phyloP scores from a whole-genome alignment of 2,113 vertebrate genomes.

The Jaculus jaculus region DNA sequence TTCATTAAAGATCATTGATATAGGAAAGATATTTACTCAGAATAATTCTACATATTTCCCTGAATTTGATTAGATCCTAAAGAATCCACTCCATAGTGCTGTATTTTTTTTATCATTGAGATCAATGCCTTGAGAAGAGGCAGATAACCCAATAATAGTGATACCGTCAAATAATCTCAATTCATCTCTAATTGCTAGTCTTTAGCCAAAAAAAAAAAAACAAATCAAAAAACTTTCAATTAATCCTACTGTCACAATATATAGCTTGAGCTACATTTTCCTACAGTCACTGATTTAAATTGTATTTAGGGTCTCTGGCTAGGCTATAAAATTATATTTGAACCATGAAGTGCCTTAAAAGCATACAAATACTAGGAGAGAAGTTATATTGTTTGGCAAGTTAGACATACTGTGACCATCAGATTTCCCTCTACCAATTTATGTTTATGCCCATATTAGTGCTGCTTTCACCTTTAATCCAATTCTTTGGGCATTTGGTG shows the following conservation, averaged over 20 bases:
- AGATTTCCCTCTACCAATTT: no score
- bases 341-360: neutral
- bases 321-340: slow-evolving; percentile 41
- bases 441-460: no score
- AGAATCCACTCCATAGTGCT: neutral
- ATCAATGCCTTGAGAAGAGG: neutral
- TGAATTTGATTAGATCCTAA: slow-evolving; percentile 16
- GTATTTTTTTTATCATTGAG: neutral
- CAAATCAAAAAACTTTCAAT: slow-evolving; percentile 11
- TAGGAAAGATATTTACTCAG: neutral
- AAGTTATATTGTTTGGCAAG: no score
- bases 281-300: neutral
- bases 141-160: neutral
- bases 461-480: no score
- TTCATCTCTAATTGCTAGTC: neutral
- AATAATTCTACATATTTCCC: neutral
- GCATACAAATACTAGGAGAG: no score
- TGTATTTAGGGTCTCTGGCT: neutral
- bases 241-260: neutral
- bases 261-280: neutral
- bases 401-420: no score
- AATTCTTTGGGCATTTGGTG: no score
- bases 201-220: neutral
- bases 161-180: neutral
- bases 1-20: neutral